These are phyloP conservation scores for Drosophila neocordata DNA, from an alignment of 1,140 invertebrate species.

Conservation along the genomic window DNA sequence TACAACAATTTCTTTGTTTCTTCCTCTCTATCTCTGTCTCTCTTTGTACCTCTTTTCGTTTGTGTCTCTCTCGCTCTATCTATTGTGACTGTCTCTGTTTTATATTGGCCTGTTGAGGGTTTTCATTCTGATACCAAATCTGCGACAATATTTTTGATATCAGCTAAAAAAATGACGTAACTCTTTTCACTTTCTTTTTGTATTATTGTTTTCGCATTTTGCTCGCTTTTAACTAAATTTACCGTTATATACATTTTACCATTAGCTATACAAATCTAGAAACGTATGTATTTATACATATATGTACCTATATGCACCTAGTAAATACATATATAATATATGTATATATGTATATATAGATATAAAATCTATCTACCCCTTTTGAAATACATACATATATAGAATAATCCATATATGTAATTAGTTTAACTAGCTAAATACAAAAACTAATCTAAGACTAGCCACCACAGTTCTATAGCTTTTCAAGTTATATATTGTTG, in stretches of 20 bases:
- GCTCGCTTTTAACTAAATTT: slow-evolving; percentile 43
- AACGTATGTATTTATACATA: background rate
- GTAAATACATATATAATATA: background rate
- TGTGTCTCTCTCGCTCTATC: background rate
- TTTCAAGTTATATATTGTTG: background rate
- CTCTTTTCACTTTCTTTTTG: slow-evolving; percentile 73
- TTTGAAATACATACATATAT: background rate
- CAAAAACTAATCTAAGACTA: background rate
- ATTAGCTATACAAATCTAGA: slow-evolving; percentile 4
- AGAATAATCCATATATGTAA: background rate
- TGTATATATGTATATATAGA: too few species aligned
- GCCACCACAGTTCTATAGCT: background rate
- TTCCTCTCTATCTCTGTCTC: background rate
- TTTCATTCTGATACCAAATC: slow-evolving; percentile 82
- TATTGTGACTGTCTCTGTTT: background rate
- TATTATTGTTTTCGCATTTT: slow-evolving; percentile 43
- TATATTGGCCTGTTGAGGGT: slow-evolving; percentile 53
- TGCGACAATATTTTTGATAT: slow-evolving; percentile 82
- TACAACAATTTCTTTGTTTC: background rate
- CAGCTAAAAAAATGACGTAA: slow-evolving; percentile 83
- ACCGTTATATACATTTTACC: slow-evolving; percentile 21
- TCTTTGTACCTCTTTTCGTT: background rate
- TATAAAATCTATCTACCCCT: background rate
- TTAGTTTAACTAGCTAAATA: background rate
- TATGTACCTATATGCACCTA: slow-evolving; percentile 8